Conservation (phyloP, 2,888 invertebrate genomes). For the Ormyrus nitidulus region DNA sequence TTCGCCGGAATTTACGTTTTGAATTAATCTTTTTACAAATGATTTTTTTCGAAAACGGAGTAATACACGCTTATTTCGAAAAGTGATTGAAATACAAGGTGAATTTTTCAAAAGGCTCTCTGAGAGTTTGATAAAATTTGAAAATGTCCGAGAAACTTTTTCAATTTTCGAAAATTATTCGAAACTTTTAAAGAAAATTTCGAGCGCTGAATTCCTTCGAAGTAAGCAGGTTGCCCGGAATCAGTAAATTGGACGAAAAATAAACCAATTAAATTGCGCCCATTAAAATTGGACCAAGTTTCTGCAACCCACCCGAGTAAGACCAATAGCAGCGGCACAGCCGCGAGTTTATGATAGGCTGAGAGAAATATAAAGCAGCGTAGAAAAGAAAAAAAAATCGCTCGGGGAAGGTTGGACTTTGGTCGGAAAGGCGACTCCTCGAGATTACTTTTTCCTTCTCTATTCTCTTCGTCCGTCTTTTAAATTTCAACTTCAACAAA, state of each 20-base stretch:
- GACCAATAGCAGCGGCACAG: constrained; percentile 8
- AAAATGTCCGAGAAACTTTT: not conserved
- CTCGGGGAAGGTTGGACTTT: constrained; percentile 11
- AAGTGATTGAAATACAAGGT: no score
- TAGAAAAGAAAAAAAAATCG: not conserved
- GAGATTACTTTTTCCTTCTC: not conserved
- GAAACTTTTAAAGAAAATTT: not conserved
- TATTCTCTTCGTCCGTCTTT: not conserved
- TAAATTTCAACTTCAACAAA: not conserved
- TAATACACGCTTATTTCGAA: no score
- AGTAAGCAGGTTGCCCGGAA: not conserved
- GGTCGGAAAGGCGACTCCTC: not conserved
- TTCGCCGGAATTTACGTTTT: no score
- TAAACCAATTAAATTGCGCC: constrained; percentile 10
- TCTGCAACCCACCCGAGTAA: not conserved
- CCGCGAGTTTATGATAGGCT: no score
- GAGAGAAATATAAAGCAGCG: no score
- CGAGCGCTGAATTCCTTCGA: not conserved
- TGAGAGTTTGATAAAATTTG: not conserved
- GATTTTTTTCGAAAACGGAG: no score
- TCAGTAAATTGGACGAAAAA: not conserved
- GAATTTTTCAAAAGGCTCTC: not conserved
- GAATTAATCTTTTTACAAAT: no score
- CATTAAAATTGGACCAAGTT: constrained; percentile 7
- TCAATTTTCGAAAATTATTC: not conserved